Evolutionary conservation across 2,888 invertebrate species (phyloP), one percentile per base, ranked within the genome.

Genomic region (Ophion ventricosus): DNA sequence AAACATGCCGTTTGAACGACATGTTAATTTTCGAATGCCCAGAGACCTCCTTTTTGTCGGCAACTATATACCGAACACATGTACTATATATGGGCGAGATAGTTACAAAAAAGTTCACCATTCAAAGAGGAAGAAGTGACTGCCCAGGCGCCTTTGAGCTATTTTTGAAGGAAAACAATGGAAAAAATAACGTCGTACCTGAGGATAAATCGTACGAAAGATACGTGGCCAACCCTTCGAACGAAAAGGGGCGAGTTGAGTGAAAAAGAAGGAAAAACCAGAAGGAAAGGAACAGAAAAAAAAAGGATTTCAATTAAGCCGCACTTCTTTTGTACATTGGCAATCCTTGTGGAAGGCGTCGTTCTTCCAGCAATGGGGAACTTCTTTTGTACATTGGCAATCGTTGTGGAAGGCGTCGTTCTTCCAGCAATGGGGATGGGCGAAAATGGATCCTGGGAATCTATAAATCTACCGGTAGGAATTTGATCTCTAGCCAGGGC

Each of bases 11-110:
- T 82, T 76, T 54, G 75, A 80, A 79, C 72, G 82, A 84, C 84
- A 85, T 85, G 84, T 85, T 85, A 85, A 85, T 85, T 85, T 80
- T 80, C 74, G 63, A 61, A 76, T 82, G 78, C 76, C 57, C 61
- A 14, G 40, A 43, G 26, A 61, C 64, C 49, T 35, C 69, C 49
- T 76, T 79, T 85, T 85, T 82, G 84, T 85, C 84, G 84, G 84
- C 76, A 61, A 56, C 20, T 40, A 59, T 79, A 67, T 67, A 7
- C 54, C 10, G 8, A 43, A 67, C 23, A 67, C 43, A 23, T 14
- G 14, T 10, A n/a, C 23, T 69, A n/a, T 26, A 54, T 57, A 25
- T 35, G 66, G 14, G 43, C 25, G 20, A 35, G 25, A 56, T 43
- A 67, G 64, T 54, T 75, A 56, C 56, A 17, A 72, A 74, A 83